phyloP scores from a whole-genome alignment of 2,797 vertebrate species.

The Sebastes umbrosus region DNA sequence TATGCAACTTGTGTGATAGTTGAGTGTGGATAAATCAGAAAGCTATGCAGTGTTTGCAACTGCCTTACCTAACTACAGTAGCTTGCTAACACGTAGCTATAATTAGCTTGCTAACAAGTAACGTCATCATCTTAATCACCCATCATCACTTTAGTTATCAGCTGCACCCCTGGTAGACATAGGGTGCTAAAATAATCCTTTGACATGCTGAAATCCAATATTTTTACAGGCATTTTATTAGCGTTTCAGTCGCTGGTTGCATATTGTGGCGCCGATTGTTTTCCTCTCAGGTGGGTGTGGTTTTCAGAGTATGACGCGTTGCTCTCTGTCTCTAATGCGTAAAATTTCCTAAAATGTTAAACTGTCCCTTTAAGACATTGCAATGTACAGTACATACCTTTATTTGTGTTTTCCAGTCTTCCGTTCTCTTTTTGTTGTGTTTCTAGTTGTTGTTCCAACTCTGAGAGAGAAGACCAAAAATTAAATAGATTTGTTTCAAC shows the following conservation, averaged over 20 bases:
- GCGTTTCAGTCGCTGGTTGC: not conserved
- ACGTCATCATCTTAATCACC: not conserved
- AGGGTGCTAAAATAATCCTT: not conserved
- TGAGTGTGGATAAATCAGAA: not conserved
- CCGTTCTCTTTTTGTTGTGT: no score
- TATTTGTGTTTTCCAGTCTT: constrained; percentile 42
- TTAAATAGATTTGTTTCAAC: not conserved
- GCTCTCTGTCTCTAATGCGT: not conserved
- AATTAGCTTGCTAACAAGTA: no score
- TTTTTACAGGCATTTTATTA: not conserved
- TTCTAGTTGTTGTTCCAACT: no score
- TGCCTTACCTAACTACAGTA: no score
- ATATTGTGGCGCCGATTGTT: not conserved
- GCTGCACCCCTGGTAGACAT: not conserved
- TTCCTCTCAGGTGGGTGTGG: no score
- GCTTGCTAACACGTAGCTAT: no score
- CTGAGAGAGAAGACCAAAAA: no score
- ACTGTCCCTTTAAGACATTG: not conserved
- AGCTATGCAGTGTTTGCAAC: no score
- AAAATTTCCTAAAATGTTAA: not conserved
- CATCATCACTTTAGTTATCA: not conserved
- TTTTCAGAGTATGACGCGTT: not conserved
- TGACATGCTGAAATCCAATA: not conserved
- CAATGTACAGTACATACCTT: constrained; percentile 22
- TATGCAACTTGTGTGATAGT: no score